Conservation (phyloP, 2,888 invertebrate genomes). For the Adineta ricciae region DNA sequence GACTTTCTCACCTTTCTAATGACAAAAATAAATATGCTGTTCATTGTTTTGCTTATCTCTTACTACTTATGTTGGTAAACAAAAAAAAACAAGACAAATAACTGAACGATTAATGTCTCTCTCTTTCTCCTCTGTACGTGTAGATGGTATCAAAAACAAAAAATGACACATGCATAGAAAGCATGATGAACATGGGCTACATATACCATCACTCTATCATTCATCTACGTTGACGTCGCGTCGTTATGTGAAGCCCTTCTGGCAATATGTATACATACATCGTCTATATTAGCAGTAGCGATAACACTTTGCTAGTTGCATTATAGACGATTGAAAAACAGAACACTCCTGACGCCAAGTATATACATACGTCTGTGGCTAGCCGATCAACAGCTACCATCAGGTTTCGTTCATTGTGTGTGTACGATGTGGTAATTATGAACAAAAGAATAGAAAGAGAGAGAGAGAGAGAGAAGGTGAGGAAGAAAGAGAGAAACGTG, state of each 20-base stretch:
- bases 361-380: neutral
- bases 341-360: neutral
- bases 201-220: neutral
- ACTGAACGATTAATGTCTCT: neutral
- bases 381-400: neutral
- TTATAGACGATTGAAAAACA: neutral
- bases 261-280: neutral
- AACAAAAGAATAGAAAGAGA: neutral
- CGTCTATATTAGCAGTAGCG: neutral
- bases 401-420: neutral
- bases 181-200: neutral
- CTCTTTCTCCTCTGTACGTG: neutral
- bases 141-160: neutral
- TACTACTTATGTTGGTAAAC: neutral
- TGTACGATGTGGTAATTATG: neutral
- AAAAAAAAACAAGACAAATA: neutral
- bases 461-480: neutral
- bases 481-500: neutral
- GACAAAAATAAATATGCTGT: neutral
- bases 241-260: neutral
- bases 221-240: neutral
- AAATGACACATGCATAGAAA: neutral
- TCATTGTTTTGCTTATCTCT: neutral
- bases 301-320: conserved; percentile 2
- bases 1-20: neutral